Base-by-base conservation (phyloP, 2,888 invertebrate genomes). In the Pristionchus arcanus region DNA sequence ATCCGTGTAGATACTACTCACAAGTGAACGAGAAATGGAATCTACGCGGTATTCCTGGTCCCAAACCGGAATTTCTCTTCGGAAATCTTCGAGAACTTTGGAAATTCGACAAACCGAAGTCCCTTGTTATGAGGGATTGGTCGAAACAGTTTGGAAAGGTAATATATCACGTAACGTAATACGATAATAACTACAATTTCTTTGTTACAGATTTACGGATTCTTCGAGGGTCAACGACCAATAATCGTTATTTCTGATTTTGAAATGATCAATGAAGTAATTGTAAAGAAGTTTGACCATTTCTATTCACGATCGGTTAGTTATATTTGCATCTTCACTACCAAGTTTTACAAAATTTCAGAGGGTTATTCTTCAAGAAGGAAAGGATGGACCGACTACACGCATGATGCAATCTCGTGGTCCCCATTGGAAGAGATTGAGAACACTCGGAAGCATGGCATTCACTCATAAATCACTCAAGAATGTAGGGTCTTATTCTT, bases 351-450 rank as follows among this genome's bases (percentile, higher is more conserved):
- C 42, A n/a, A 7, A 31, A 28, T 37, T 68, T 68, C 28, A 68
- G n/a, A 81, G 25, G 25, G 13, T 19, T 13, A 13, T 19, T 25
- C 85, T 93, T 21, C 89, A 90, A 42, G 92, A 92, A 19, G 88
- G 94, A 28, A 93, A 94, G 59, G 91, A 90, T 16, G 92, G 91
- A 5, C 92, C 93, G 9, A 84, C 89, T 15, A 89, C 87, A 93
- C 95, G 96, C 91, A 94, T 96, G 92, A 95, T 96, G 90, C 93
- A 94, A 92, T 95, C 91, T 5, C 93, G 95, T 5, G 96, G 96
- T 16, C 94, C 95, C n/a, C 94, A 96, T 28, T 96, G 96, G 96
- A 96, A 96, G 93, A 94, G 96, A n/a, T 95, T 96, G 21, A 93
- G 96, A 53, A 94, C 95, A 21, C 94, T 96, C 16, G 94, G 96